Percentiles rank a stretch among this genome's conserved stretches.
Conservation (phyloP, 2,888 invertebrate genomes). For the Diplolepis rosae region DNA sequence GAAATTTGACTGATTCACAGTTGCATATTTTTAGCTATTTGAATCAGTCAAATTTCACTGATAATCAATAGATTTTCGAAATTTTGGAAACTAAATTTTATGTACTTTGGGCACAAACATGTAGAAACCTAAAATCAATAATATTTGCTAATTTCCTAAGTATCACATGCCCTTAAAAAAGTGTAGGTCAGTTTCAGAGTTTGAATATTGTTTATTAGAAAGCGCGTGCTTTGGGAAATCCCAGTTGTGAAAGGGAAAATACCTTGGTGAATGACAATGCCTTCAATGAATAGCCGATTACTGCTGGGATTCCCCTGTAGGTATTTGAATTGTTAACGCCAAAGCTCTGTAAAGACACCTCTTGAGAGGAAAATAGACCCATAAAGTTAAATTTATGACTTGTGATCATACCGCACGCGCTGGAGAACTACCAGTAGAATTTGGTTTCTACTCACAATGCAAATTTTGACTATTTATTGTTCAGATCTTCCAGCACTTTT, state of each 20-base stretch:
- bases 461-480: not conserved
- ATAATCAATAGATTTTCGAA: no score
- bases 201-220: not conserved
- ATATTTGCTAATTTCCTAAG: no score
- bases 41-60: no score
- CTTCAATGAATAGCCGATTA: not conserved
- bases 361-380: slow-evolving; percentile 10
- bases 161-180: no score
- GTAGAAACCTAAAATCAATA: no score
- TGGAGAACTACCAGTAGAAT: not conserved
- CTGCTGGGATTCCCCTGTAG: not conserved
- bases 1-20: no score
- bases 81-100: no score
- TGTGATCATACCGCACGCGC: slow-evolving; percentile 1
- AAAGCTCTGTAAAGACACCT: not conserved
- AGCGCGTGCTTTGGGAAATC: slow-evolving; percentile 10
- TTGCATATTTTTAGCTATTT: no score
- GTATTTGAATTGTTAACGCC: not conserved
- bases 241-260: not conserved
- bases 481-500: not conserved
- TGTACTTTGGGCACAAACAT: no score
- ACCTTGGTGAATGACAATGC: not conserved
- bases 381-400: slow-evolving; percentile 18
- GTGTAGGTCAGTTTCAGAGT: not conserved
- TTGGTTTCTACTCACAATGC: slow-evolving; percentile 1